These are phyloP conservation scores for Agriopis leucophaearia DNA, from an alignment of 2,888 invertebrate species.

Conservation along the genomic window DNA sequence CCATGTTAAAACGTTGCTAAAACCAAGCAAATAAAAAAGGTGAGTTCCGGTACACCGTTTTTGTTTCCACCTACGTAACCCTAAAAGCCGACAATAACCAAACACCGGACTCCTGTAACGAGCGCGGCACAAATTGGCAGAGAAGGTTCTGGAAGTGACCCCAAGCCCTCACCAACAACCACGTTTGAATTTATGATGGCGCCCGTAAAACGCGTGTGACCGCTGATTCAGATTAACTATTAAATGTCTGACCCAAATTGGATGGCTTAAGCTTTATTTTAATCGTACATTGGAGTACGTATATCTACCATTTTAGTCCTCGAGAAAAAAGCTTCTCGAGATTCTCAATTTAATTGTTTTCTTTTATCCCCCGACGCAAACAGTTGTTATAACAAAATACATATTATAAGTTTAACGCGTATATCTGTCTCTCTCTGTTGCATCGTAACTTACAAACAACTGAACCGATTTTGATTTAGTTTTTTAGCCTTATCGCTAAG, in stretches of 20 bases:
- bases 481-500: too few species aligned
- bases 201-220: conserved; percentile 22
- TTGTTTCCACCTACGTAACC: conserved; percentile 36
- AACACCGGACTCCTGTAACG: conserved; percentile 41
- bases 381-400: too few species aligned
- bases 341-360: not conserved
- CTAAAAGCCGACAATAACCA: conserved; percentile 50
- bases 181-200: conserved; percentile 27
- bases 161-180: conserved; percentile 34
- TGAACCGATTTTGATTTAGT: too few species aligned
- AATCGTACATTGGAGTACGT: not conserved
- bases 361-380: too few species aligned
- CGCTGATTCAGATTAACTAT: conserved; percentile 26
- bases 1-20: too few species aligned
- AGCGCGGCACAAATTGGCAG: conserved; percentile 54
- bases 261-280: conserved; percentile 2
- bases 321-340: not conserved
- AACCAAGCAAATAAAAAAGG: too few species aligned
- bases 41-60: not conserved
- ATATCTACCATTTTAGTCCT: not conserved
- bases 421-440: too few species aligned
- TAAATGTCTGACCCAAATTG: conserved; percentile 10
- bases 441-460: too few species aligned
- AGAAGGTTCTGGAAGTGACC: conserved; percentile 47
- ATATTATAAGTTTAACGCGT: too few species aligned